Conservation (phyloP, 2,888 invertebrate species). For the Hipparchia semele region DNA sequence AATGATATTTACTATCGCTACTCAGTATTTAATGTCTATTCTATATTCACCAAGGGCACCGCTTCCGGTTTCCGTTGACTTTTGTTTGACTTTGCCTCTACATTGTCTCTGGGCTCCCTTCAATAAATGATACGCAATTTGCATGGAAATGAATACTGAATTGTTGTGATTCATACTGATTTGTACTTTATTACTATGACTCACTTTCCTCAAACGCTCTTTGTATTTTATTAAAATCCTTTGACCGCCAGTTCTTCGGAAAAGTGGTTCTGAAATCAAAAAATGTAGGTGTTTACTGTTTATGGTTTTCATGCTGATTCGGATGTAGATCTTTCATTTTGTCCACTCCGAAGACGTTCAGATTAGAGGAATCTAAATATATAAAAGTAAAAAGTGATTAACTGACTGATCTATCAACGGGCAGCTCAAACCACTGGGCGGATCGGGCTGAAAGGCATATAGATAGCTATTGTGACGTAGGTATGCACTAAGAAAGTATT, state of each 20-base stretch:
- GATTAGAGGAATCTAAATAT: too few relatives aligned
- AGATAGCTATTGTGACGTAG: too few relatives aligned
- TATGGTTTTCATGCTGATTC: too few relatives aligned
- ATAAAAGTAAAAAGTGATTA: too few relatives aligned
- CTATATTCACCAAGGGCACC: slow-evolving; percentile 24
- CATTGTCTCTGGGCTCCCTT: slow-evolving; percentile 41
- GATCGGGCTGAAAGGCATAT: too few relatives aligned
- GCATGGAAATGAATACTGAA: slow-evolving; percentile 34
- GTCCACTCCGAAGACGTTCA: too few relatives aligned
- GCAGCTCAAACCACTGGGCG: too few relatives aligned
- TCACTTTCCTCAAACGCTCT: slow-evolving; percentile 2
- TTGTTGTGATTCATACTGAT: slow-evolving; percentile 20
- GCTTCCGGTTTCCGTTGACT: slow-evolving; percentile 36
- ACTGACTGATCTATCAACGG: too few relatives aligned
- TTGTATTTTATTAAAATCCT: neutral
- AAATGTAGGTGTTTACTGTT: too few relatives aligned
- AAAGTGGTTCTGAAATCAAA: neutral
- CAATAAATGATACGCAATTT: slow-evolving; percentile 37
- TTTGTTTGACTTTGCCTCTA: slow-evolving; percentile 38
- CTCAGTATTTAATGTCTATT: slow-evolving; percentile 22
- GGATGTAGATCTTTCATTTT: too few relatives aligned
- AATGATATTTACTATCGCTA: slow-evolving; percentile 20
- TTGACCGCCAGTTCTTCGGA: too few relatives aligned
- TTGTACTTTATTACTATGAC: slow-evolving; percentile 10
- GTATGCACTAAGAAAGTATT: too few relatives aligned